Percentiles rank a stretch among this genome's conserved stretches.
These are phyloP conservation scores for Lithophane leautieri DNA, from an alignment of 2,888 invertebrate genomes.

Conservation along the genomic window DNA sequence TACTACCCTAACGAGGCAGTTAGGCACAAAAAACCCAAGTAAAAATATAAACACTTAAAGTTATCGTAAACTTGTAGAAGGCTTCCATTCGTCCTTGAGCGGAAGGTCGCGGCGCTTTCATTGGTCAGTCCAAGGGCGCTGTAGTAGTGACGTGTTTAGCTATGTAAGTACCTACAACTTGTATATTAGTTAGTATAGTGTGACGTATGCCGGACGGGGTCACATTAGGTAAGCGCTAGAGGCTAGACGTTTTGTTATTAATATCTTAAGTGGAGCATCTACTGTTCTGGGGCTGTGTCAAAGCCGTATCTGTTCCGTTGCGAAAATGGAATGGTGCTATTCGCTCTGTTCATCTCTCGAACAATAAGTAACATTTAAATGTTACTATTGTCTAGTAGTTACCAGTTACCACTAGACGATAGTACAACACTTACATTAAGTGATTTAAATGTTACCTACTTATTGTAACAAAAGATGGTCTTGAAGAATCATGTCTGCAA, in stretches of 20 bases:
- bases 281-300: neutral
- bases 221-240: slow-evolving; percentile 6
- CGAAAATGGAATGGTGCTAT: neutral
- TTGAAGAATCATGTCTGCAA: neutral
- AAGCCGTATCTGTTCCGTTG: slow-evolving; percentile 1
- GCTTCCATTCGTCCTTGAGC: slow-evolving; percentile 52
- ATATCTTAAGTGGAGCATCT: slow-evolving; percentile 39
- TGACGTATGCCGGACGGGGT: slow-evolving; percentile 39
- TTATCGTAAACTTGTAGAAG: slow-evolving; percentile 53
- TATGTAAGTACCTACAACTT: slow-evolving; percentile 2
- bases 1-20: neutral
- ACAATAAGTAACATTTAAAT: slow-evolving; percentile 1
- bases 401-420: too few species aligned
- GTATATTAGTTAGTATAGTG: slow-evolving; percentile 20
- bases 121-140: slow-evolving; percentile 59
- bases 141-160: slow-evolving; percentile 31
- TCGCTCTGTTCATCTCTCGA: neutral
- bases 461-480: neutral
- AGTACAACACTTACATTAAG: too few species aligned
- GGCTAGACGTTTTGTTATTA: slow-evolving; percentile 36
- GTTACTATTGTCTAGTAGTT: neutral
- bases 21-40: slow-evolving; percentile 11
- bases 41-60: slow-evolving; percentile 45
- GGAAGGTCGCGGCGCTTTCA: slow-evolving; percentile 59
- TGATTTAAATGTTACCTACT: neutral